phyloP scores from a whole-genome alignment of 2,113 vertebrate species.

The Gorsachius goisagi region DNA sequence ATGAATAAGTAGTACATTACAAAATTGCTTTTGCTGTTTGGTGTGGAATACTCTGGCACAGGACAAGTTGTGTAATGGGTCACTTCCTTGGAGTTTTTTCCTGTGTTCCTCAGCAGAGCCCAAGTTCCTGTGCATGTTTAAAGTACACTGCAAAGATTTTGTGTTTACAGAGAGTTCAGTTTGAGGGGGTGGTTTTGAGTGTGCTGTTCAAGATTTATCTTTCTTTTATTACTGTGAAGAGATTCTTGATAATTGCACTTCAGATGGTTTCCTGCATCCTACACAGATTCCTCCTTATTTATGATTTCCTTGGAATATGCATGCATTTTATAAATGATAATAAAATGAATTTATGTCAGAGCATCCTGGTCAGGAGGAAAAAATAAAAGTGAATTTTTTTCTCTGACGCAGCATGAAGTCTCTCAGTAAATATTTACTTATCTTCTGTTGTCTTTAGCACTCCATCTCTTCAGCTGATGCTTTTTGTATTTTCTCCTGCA shows the following conservation, averaged over 20 bases:
- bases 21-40: background rate
- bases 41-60: background rate
- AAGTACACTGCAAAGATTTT: background rate
- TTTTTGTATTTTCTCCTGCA: background rate
- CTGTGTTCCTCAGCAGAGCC: background rate
- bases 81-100: background rate
- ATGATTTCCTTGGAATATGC: background rate
- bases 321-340: background rate
- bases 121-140: background rate
- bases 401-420: background rate
- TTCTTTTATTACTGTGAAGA: background rate
- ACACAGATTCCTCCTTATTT: background rate
- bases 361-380: background rate
- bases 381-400: background rate
- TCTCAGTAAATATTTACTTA: background rate
- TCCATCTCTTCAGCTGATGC: background rate
- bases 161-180: background rate
- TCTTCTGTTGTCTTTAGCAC: background rate
- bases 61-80: background rate
- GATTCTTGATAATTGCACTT: background rate
- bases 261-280: background rate
- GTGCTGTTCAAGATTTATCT: background rate
- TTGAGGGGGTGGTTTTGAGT: background rate
- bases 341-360: background rate
- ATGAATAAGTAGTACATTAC: background rate